Evolutionary conservation across 2,888 invertebrate species (phyloP), one percentile per base, ranked within the genome.

Genomic region (Biston betularia): DNA sequence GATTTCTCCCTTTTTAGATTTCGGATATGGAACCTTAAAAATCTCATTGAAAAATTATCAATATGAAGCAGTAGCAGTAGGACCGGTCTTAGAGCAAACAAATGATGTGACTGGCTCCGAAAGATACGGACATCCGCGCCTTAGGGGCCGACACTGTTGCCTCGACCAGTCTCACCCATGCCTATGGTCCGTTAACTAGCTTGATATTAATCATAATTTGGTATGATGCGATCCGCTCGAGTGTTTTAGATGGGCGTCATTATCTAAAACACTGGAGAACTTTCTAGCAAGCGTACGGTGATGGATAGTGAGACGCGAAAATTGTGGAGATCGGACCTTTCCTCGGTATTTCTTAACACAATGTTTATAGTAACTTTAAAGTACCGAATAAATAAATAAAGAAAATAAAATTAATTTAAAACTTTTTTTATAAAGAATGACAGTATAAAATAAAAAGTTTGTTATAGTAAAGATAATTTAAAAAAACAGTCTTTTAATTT

Each of bases 191-290:
- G 88, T 87, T 88, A 88, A 85, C 86, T 80, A 82, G 82, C 79
- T 77, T 79, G 89, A 90, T 91, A 91, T 93, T 91, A 90, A 92
- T 92, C 92, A 92, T 90, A 92, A 92, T 93, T 88, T 85, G 78
- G 82, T 83, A 81, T 86, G 92, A 91, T 89, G 87, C 83, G 86
- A 85, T 80, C 84, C 85, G 82, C 78, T 89, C 88, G 84, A 90
- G 89, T 90, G 89, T 90, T 90, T 90, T 88, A 87, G 87, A 91
- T 84, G 85, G 85, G 82, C 79, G 82, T 83, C 81, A 90, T 92
- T 91, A 90, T 92, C 84, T 87, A 79, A 89, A 79, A 77, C 74
- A 79, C 81, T 80, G 60, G 70, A 71, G 73, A 66, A 78, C 74
- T 76, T 78, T 77, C 76, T 70, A 68, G 72, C 73, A 73, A 71